A percentile compares a stretch with the other conserved stretches of the same genome.
phyloP scores from a whole-genome alignment of 2,797 vertebrate genomes.

The Acestrorhynchus altus region DNA sequence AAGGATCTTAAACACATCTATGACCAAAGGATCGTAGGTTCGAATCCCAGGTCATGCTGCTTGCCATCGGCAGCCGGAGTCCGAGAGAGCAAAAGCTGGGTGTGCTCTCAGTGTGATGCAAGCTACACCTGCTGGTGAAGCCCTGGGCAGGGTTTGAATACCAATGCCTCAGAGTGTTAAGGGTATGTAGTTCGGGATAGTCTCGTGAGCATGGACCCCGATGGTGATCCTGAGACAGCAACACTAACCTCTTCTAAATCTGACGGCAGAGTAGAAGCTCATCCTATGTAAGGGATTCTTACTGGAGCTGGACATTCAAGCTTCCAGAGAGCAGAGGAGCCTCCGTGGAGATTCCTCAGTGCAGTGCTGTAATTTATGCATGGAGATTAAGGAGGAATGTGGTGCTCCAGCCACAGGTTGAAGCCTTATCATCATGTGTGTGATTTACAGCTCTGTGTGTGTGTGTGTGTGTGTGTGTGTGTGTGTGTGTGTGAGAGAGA shows the following conservation, averaged over 20 bases:
- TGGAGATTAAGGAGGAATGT: constrained; percentile 15
- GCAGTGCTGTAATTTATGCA: neutral
- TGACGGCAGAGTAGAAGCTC: neutral
- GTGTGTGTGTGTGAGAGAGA: neutral
- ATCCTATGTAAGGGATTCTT: constrained; percentile 22
- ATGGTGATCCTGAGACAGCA: neutral
- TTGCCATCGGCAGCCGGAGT: too few species aligned
- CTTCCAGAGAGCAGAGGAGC: neutral
- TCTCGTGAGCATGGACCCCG: neutral
- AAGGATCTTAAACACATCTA: too few species aligned
- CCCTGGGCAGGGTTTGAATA: too few species aligned
- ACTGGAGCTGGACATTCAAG: neutral
- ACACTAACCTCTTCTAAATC: neutral
- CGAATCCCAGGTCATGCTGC: too few species aligned
- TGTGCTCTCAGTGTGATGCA: too few species aligned
- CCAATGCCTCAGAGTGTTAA: neutral
- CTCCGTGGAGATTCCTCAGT: neutral
- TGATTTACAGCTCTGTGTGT: constrained; percentile 26
- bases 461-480: neutral
- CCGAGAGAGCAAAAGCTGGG: too few species aligned
- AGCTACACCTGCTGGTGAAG: too few species aligned
- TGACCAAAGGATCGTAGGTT: too few species aligned
- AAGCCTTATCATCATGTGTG: constrained; percentile 21
- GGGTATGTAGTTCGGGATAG: neutral
- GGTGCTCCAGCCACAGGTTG: constrained; percentile 5